These are phyloP conservation scores for Peromyscus eremicus DNA, from an alignment of 2,797 vertebrate genomes.

Conservation along the genomic window DNA sequence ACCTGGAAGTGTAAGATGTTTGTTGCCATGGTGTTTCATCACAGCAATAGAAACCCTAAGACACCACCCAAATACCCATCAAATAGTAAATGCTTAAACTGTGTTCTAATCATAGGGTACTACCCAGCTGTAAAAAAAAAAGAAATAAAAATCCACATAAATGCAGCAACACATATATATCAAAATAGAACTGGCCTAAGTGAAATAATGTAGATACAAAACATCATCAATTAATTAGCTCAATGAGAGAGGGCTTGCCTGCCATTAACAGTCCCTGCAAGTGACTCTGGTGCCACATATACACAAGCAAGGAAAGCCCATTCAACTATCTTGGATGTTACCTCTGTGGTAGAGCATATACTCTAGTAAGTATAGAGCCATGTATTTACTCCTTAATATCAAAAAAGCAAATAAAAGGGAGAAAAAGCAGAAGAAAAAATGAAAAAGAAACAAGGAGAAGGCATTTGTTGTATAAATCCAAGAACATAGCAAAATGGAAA, in stretches of 20 bases:
- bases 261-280: too few species aligned
- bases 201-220: neutral
- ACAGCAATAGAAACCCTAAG: neutral
- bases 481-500: neutral
- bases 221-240: neutral
- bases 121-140: too few species aligned
- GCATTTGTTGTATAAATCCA: neutral
- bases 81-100: neutral
- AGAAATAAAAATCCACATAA: neutral
- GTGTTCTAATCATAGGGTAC: neutral
- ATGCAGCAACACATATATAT: neutral
- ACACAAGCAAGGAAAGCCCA: neutral
- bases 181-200: neutral
- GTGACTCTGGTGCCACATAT: neutral
- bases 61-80: neutral
- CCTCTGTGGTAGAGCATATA: neutral
- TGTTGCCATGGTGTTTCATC: too few species aligned
- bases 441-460: neutral
- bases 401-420: neutral
- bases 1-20: too few species aligned
- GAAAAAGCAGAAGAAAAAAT: too few species aligned
- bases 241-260: too few species aligned
- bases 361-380: neutral
- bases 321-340: neutral
- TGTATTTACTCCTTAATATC: neutral